Evolutionary conservation across 2,113 vertebrate genomes (phyloP), one percentile per base, ranked within the genome.

Genomic region (Python bivittatus): DNA sequence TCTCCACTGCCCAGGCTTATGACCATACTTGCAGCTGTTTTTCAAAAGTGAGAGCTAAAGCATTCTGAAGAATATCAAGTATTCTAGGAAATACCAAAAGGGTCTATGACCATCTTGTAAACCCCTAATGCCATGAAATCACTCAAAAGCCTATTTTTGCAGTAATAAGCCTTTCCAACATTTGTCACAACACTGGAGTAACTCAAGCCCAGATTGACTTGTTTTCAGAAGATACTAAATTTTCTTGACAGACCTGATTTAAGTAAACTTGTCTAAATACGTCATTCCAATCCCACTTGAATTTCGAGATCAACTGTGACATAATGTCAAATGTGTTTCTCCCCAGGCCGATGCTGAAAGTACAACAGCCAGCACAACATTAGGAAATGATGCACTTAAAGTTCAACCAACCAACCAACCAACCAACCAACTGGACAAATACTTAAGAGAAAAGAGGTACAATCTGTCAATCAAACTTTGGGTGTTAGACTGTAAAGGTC

Each of bases 381-480:
- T 48, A 29, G n/a, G 64, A 72, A 92, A 58, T 48, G 91, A 88
- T 83, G 52, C 48, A n/a, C 52, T 29, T 53, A 38, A 56, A 56
- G 12, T 56, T 56, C 5, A 33, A 60, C 57, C 6, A 58, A 44
- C 53, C 29, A 58, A 12, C 2, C 9, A 48, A 52, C 57, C 9
- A 48, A 52, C 48, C 53, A 58, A n/a, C 53, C 42, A 58, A 44
- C 1, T 44, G 38, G 33, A 57, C 60, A 91, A 91, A 64, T 15
- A 33, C 38, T 92, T 87, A 38, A 84, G 56, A 53, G 57, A 48
- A 86, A 58, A 23, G 56, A 88, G 68, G 48, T 92, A 8, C 7
- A 27, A 58, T 92, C 42, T 92, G 91, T 52, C 64, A 84, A 54
- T 88, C 91, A 92, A 56, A 83, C 10, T 12, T 48, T 48, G 33